phyloP scores from a whole-genome alignment of 2,888 invertebrate species.

The Nephrotoma guestfalica region DNA sequence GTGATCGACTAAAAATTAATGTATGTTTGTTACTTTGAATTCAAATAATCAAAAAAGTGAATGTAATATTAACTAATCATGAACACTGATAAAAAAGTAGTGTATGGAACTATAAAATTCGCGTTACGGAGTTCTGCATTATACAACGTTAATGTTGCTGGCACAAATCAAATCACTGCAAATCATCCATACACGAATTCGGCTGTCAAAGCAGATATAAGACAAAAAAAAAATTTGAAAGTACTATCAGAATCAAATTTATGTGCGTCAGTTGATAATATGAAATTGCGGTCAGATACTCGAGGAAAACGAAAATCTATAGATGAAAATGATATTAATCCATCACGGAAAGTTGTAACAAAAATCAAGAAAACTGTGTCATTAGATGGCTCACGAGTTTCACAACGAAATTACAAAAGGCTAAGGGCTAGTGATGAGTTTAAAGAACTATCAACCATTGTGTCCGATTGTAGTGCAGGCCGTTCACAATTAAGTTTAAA shows the following conservation, averaged over 20 bases:
- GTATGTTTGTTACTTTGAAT: too few relatives aligned
- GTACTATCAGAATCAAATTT: not conserved
- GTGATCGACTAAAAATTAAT: too few relatives aligned
- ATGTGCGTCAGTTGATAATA: not conserved
- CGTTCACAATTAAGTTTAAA: not conserved
- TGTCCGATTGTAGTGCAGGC: not conserved
- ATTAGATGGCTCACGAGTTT: not conserved
- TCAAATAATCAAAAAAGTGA: not conserved
- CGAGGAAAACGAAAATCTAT: not conserved
- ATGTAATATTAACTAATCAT: not conserved
- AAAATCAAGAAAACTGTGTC: not conserved
- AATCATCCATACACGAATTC: too few relatives aligned
- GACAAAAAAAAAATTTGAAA: too few relatives aligned
- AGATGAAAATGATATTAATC: not conserved
- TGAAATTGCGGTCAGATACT: not conserved
- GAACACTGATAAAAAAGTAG: not conserved
- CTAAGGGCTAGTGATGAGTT: not conserved
- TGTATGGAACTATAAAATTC: not conserved
- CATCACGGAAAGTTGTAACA: not conserved
- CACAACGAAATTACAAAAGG: not conserved
- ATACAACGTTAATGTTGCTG: not conserved
- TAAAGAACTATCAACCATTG: not conserved
- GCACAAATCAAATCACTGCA: too few relatives aligned
- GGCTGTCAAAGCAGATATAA: too few relatives aligned
- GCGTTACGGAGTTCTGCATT: not conserved